Base-by-base conservation (phyloP, 2,888 invertebrate species). In the Drepanosiphum platanoidis region DNA sequence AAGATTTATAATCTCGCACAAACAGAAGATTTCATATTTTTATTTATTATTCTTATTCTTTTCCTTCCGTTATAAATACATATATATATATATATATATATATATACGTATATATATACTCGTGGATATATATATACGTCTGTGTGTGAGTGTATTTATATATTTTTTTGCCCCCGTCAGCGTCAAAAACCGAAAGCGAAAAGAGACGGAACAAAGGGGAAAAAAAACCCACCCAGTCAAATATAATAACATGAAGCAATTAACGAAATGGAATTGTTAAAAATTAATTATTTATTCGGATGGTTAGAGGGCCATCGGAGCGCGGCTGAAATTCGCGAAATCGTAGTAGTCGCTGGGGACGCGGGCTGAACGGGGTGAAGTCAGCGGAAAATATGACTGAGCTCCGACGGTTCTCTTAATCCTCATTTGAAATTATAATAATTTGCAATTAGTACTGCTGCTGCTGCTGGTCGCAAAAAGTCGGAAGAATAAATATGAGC, bases 241-340 rank as follows among this genome's bases (percentile, higher is more conserved):
- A 81, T 81, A 81, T 61, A 72, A 81, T 81, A 72, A 75, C 84
- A 84, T 66, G 72, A 77, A 84, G 77, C 84, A 84, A 84, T 84
- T 84, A 84, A 84, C 84, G 18, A 84, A 84, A 75, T 75, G 68
- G 84, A 84, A 84, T 84, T 77, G 75, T 84, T 66, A 84, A 84
- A 84, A 84, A 84, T 84, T 84, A 84, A 84, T 84, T 84, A 77
- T 77, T 75, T 84, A 84, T 84, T 77, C 84, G 75, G 74, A 84
- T 46, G 84, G 75, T 81, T 81, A 81, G 81, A 36, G 68, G 68
- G 1, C 32, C 36, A 58, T 58, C 71, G 81, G 71, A 81, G 71
- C 81, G 58, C 30, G 39, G 71, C 22, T 61, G 61, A 81, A 81
- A 71, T 71, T 71, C 32, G 13, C 30, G 58, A 80, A 80, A 71